These are phyloP conservation scores for Caenorhabditis macrosperma DNA, from an alignment of 2,888 invertebrate species.

Conservation along the genomic window DNA sequence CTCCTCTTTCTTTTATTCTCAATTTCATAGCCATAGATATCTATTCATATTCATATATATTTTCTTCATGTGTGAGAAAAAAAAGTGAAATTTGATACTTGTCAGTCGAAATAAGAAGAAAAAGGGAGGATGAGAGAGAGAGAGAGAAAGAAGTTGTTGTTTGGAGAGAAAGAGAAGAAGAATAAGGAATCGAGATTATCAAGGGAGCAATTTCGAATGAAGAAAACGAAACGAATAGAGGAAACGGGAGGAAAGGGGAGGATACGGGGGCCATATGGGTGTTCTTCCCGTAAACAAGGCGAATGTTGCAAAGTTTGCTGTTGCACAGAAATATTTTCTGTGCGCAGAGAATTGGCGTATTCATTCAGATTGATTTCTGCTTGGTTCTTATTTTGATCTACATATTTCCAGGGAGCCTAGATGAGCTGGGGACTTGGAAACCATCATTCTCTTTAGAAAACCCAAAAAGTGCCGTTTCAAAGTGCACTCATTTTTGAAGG, in stretches of 20 bases:
- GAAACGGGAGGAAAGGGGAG: conserved; percentile 12
- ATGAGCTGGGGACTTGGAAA: too few relatives aligned
- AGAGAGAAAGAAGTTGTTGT: conserved; percentile 45
- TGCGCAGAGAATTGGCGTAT: too few relatives aligned
- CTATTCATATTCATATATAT: background rate
- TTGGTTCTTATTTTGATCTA: too few relatives aligned
- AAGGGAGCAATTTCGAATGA: conserved; percentile 53
- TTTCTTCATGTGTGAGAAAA: conserved; percentile 28
- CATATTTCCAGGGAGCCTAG: too few relatives aligned
- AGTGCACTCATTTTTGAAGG: too few relatives aligned
- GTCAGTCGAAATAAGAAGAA: background rate
- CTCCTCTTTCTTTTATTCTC: background rate
- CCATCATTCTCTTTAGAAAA: too few relatives aligned
- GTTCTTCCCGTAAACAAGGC: too few relatives aligned
- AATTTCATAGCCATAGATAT: background rate
- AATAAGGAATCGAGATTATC: conserved; percentile 32
- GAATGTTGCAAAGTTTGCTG: conserved; percentile 6
- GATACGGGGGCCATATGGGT: conserved; percentile 3
- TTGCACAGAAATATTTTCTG: too few relatives aligned
- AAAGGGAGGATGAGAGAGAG: background rate
- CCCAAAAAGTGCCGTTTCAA: too few relatives aligned
- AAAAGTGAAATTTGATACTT: conserved; percentile 24
- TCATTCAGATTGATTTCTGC: too few relatives aligned
- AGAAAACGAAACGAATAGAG: conserved; percentile 14
- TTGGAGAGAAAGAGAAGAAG: conserved; percentile 10